Evolutionary conservation across 2,113 vertebrate genomes (phyloP), one percentile per base, ranked within the genome.

Genomic region (Serinus canaria): DNA sequence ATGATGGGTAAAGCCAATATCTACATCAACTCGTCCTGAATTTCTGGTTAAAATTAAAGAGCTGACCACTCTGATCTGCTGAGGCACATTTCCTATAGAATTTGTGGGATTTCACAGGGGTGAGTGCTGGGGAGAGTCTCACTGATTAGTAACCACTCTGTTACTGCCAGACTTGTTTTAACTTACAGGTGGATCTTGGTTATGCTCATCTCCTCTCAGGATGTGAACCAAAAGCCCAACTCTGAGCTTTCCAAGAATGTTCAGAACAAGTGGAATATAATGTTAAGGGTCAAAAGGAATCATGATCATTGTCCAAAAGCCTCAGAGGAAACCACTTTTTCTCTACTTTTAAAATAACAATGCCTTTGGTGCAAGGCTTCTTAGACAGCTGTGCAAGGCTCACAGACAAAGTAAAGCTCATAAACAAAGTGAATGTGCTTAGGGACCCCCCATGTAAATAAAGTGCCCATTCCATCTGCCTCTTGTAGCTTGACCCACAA

Each of bases 401-500:
- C 75, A 9, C 23, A 83, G 88, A 86, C 82, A 55, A 81, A 90
- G 44, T 33, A 41, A 41, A 14, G 41, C 41, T 70, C 75, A 9
- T 27, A 86, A 92, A 86, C 82, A 55, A 81, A 90, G 44, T 30
- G 31, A 77, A 75, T 14, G 73, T 82, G 79, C 49, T 75, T 22
- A 28, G 90, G 69, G 75, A 87, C 64, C 46, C 73, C 30, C 43
- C 43, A 25, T 39, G 64, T 90, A 89, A 92, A 88, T 46, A 35
- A 88, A 95, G 44, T 69, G 64, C 92, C 85, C 41, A 6, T 92
- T 95, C 94, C 92, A 72, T 94, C 95, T 97, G 93, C 83, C 60
- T 93, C 83, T 39, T 46, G 75, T 75, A 84, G 79, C 76, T 53
- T 95, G 95, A 92, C 94, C 93, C 93, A 89, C 95, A 95, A 95